phyloP scores from a whole-genome alignment of 2,113 vertebrate species.

The Ancistrus triradiatus region DNA sequence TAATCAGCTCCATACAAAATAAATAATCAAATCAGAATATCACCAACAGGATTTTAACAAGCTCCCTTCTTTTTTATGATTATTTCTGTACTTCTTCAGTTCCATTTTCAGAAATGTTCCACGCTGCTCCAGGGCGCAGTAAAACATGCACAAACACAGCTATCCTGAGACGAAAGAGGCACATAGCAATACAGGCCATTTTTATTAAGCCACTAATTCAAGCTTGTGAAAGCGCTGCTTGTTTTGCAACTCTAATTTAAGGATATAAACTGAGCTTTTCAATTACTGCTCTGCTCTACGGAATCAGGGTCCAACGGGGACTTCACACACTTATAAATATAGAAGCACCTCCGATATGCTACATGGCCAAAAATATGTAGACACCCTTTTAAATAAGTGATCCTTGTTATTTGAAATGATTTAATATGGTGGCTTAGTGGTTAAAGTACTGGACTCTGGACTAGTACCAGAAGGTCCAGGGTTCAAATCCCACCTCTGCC shows the following conservation, averaged over 20 bases:
- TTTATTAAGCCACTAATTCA: constrained; percentile 1
- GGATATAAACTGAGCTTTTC: not conserved
- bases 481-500: no score
- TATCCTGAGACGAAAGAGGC: not conserved
- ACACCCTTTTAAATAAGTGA: no score
- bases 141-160: not conserved
- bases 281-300: no score
- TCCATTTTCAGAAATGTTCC: not conserved
- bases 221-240: not conserved
- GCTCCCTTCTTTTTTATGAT: not conserved
- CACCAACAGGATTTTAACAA: not conserved
- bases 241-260: not conserved
- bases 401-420: no score
- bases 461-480: no score
- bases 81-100: not conserved
- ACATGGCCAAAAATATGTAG: no score
- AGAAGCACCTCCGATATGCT: no score
- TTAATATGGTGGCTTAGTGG: no score
- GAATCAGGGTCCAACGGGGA: no score
- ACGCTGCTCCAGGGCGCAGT: not conserved
- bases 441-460: no score
- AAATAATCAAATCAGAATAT: not conserved
- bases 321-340: no score
- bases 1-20: not conserved
- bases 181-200: not conserved